phyloP scores from a whole-genome alignment of 1,140 invertebrate species.

The Drosophila biarmipes region DNA sequence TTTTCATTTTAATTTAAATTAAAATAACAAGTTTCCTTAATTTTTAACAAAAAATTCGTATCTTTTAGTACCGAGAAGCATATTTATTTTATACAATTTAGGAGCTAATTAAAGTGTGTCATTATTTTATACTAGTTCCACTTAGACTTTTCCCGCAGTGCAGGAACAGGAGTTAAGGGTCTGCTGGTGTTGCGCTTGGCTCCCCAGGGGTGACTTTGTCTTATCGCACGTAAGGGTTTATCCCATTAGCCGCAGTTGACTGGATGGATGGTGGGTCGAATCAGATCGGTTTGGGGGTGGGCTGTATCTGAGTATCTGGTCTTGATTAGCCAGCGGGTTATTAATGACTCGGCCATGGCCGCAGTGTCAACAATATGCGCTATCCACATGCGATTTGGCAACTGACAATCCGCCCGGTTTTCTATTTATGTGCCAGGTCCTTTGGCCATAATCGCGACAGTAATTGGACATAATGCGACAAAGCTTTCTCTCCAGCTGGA shows the following conservation, averaged over 20 bases:
- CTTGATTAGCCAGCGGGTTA: conserved; percentile 53
- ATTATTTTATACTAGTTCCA: too few relatives aligned
- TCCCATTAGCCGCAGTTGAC: conserved; percentile 59
- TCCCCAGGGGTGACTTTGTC: conserved; percentile 50
- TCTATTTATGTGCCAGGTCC: conserved; percentile 58
- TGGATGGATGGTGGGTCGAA: conserved; percentile 14
- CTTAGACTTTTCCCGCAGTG: conserved; percentile 1
- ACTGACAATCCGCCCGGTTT: conserved; percentile 19
- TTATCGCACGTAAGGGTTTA: conserved; percentile 75
- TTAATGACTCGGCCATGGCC: conserved; percentile 39
- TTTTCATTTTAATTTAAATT: too few relatives aligned
- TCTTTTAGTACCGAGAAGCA: too few relatives aligned
- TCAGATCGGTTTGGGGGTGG: background rate
- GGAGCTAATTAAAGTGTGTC: too few relatives aligned
- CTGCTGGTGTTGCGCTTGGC: conserved; percentile 5
- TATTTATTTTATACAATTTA: too few relatives aligned
- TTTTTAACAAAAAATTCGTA: too few relatives aligned
- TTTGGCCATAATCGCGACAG: conserved; percentile 83
- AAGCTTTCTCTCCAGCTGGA: conserved; percentile 48
- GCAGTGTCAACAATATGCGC: conserved; percentile 53
- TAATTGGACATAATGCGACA: conserved; percentile 84
- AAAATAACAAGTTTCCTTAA: too few relatives aligned
- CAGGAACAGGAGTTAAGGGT: background rate
- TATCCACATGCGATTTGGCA: conserved; percentile 43
- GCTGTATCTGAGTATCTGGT: conserved; percentile 17